These are phyloP conservation scores for Callyntrura guangdongensis DNA, from an alignment of 2,888 invertebrate species.

Conservation along the genomic window DNA sequence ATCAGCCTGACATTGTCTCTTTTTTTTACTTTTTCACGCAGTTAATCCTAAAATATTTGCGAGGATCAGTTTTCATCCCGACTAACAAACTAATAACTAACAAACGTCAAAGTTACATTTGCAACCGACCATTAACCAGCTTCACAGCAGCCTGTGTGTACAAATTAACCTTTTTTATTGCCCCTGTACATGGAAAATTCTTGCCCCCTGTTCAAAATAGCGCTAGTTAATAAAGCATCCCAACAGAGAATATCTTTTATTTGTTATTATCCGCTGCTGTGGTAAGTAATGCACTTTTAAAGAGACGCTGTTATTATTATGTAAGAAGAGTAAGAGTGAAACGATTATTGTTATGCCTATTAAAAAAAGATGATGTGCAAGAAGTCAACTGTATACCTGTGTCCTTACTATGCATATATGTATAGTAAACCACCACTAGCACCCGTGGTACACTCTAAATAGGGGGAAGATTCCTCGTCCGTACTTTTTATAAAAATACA, in stretches of 20 bases:
- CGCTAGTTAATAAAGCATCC: neutral
- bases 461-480: neutral
- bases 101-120: neutral
- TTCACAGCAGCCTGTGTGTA: neutral
- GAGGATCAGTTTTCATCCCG: constrained; percentile 33
- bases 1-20: neutral
- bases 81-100: too few species aligned
- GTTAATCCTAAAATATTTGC: constrained; percentile 31
- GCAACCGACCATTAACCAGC: neutral
- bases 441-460: neutral
- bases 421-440: neutral
- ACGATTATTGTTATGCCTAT: constrained; percentile 18
- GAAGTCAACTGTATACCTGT: constrained; percentile 1
- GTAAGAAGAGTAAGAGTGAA: constrained; percentile 34
- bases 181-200: neutral
- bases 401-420: neutral
- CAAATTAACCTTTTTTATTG: constrained; percentile 36
- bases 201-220: neutral
- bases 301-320: constrained; percentile 51
- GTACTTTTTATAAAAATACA: constrained; percentile 28
- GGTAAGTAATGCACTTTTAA: constrained; percentile 52
- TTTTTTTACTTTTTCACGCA: neutral
- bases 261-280: constrained; percentile 9
- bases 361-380: constrained; percentile 36
- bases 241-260: neutral